Conservation (phyloP, 2,888 invertebrate genomes). For the Drosophila algonquin region DNA sequence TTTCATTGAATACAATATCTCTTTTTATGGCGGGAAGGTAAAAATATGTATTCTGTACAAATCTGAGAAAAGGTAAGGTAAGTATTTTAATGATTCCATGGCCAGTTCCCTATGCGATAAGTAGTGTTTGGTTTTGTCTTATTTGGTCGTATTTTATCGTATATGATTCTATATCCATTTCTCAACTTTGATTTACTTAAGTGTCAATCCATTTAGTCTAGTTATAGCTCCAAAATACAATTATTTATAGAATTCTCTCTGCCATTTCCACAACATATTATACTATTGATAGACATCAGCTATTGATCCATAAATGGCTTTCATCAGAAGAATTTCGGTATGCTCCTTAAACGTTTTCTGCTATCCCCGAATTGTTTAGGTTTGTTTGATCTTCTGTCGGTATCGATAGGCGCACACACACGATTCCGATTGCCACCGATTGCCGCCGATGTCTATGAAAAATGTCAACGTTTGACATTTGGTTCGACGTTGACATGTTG, state of each 20-base stretch:
- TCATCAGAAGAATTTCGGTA: neutral
- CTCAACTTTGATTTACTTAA: too few relatives aligned
- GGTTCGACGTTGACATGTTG: conserved; percentile 59
- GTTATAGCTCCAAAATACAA: too few relatives aligned
- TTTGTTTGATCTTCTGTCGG: conserved; percentile 49
- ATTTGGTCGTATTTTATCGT: too few relatives aligned
- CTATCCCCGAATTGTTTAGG: conserved; percentile 5
- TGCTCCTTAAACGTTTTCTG: conserved; percentile 3
- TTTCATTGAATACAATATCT: conserved; percentile 37
- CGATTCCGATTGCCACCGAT: neutral
- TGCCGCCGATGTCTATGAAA: conserved; percentile 15
- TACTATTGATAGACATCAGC: too few relatives aligned
- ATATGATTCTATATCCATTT: too few relatives aligned
- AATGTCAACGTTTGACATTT: conserved; percentile 58
- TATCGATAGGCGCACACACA: conserved; percentile 21
- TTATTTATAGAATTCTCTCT: neutral
- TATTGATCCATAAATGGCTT: neutral
- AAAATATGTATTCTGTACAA: too few relatives aligned
- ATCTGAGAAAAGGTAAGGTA: too few relatives aligned
- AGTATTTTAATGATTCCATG: too few relatives aligned
- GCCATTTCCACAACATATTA: neutral
- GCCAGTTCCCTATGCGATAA: too few relatives aligned
- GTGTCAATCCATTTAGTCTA: too few relatives aligned
- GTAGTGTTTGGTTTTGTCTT: too few relatives aligned
- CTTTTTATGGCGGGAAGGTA: neutral